phyloP scores from a whole-genome alignment of 2,888 invertebrate species.

The Ypsolopha scabrella region DNA sequence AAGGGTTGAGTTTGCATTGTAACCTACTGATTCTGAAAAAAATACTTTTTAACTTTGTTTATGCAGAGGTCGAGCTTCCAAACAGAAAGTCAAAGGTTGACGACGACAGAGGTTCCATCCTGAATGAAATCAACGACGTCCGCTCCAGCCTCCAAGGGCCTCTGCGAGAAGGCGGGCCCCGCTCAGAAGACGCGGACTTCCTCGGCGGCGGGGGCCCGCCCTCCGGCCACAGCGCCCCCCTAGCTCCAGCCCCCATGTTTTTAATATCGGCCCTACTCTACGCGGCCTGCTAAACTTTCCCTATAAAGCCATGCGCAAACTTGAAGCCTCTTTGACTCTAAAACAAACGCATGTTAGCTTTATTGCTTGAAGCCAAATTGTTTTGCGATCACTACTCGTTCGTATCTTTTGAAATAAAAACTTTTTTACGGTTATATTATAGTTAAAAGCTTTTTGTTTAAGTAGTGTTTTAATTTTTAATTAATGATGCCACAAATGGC shows the following conservation, averaged over 20 bases:
- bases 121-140: conserved; percentile 62
- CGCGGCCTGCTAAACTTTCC: conserved; percentile 48
- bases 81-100: conserved; percentile 63
- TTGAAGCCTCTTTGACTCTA: conserved; percentile 15
- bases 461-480: no score
- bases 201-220: conserved; percentile 43
- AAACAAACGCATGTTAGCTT: conserved; percentile 3
- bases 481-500: no score
- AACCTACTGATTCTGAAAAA: no score
- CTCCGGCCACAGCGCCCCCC: conserved; percentile 23
- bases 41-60: background rate
- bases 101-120: conserved; percentile 37
- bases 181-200: conserved; percentile 54
- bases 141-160: conserved; percentile 77
- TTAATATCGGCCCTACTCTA: conserved; percentile 46
- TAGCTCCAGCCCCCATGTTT: conserved; percentile 34
- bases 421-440: no score
- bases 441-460: no score
- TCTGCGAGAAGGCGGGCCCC: conserved; percentile 70
- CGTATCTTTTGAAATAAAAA: no score
- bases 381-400: conserved; percentile 2
- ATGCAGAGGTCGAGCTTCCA: conserved; percentile 73
- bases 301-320: conserved; percentile 37
- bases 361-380: conserved; percentile 3
- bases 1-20: no score